Evolutionary conservation across 1,140 invertebrate genomes (phyloP), one percentile per base, ranked within the genome.

Genomic region (Eubasilissa regina): DNA sequence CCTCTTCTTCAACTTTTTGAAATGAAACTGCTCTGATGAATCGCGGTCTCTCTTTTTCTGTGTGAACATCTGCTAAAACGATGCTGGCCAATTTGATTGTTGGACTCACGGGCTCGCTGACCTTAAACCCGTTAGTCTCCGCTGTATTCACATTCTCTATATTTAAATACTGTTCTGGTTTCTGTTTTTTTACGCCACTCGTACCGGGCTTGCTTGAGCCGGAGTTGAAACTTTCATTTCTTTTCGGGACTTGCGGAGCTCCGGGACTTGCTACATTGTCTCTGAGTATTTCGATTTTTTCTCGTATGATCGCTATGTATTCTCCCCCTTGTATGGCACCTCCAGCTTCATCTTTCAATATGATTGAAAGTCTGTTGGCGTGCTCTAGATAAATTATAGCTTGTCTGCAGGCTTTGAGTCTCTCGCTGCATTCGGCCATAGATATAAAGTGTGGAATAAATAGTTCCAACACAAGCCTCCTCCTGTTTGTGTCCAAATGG

Each of bases 371-470:
- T 72, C 94, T 89, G 72, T 92, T 90, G 0, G 93, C 91, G 81
- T 95, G 94, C 64, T 93, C 89, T 11, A 95, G 85, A 79, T 94
- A 95, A 19, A 93, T 89, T 0, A 90, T 85, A 43, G 92, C 92
- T 83, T 93, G 91, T 58, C 87, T 85, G 21, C 88, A 85, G 0
- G 92, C 89, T 15, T 90, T 88, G 74, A 92, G 91, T 66, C 90
- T 89, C 73, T 91, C 89, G 82, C 92, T 92, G 25, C 87, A 88
- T 62, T 91, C 87, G 0, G 92, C 92, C 87, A 94, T 93, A 70
- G 91, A 87, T 15, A 94, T 89, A 78, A 94, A 95, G 80, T 94
- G 93, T 15, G 90, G 85, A 47, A 93, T 92, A 79, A 96, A 94
- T 72, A 94, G 92, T 78, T 92, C 90, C 0, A 95, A 85, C 0